Evolutionary conservation across 1,140 invertebrate species (phyloP).

Genomic region (Drosophila mayri): DNA sequence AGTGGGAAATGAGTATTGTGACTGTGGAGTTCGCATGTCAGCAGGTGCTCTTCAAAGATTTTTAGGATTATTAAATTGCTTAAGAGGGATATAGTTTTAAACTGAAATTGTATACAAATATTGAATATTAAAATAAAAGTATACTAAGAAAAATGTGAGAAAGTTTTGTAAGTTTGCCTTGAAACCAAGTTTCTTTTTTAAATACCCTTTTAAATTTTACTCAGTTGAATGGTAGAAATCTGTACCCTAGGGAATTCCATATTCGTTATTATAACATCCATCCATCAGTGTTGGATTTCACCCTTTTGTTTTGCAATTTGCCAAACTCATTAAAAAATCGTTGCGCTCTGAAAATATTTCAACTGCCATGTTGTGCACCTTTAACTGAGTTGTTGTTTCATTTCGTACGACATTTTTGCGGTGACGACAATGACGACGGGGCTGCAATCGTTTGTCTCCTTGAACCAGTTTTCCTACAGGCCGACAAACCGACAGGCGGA

Average conservation of each 20-base stretch:
- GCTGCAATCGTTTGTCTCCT: slow-evolving; percentile 76
- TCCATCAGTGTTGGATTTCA: neutral
- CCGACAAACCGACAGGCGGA: slow-evolving; percentile 29
- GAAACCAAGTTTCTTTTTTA: neutral
- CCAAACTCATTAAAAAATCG: slow-evolving; percentile 72
- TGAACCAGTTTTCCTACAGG: slow-evolving; percentile 67
- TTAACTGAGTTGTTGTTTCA: slow-evolving; percentile 59
- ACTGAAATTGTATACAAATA: neutral
- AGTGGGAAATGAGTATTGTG: slow-evolving; percentile 2
- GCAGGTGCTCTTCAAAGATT: neutral
- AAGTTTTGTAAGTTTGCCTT: neutral
- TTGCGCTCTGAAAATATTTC: slow-evolving; percentile 44
- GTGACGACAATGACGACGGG: slow-evolving; percentile 20
- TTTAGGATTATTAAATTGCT: neutral
- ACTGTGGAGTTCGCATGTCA: slow-evolving; percentile 1
- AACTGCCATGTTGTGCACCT: slow-evolving; percentile 43
- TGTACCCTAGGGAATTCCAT: neutral
- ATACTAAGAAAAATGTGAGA: neutral
- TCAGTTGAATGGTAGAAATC: no score
- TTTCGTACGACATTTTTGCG: slow-evolving; percentile 72
- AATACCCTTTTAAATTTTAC: neutral
- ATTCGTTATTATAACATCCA: neutral
- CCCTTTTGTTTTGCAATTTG: slow-evolving; percentile 51
- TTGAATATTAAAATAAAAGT: neutral
- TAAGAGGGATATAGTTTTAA: neutral